Conservation (phyloP, 2,888 invertebrate species). For the Molanna angustata region DNA sequence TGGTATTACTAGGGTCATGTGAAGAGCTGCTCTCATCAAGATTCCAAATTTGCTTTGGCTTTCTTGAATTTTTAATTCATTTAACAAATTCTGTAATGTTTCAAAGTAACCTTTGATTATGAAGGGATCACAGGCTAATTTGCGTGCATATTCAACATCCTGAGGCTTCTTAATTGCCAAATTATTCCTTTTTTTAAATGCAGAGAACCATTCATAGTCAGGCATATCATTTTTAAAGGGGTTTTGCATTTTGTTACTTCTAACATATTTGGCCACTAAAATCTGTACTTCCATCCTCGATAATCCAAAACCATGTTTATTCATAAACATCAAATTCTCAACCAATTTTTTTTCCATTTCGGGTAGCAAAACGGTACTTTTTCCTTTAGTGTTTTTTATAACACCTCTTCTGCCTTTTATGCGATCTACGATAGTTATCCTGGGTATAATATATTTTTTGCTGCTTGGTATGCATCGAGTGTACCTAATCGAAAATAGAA, state of each 20-base stretch:
- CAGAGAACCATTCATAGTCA: conserved; percentile 36
- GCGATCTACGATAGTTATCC: conserved; percentile 31
- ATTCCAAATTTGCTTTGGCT: conserved; percentile 34
- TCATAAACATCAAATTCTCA: conserved; percentile 35
- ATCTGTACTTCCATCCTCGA: conserved; percentile 36
- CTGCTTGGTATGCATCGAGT: conserved; percentile 5
- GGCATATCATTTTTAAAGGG: conserved; percentile 37
- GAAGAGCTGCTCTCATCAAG: conserved; percentile 31
- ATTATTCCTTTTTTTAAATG: conserved; percentile 36
- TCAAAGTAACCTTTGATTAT: neutral
- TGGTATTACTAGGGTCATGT: conserved; percentile 25
- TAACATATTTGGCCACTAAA: conserved; percentile 35
- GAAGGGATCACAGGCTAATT: neutral
- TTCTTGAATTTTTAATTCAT: too few relatives aligned
- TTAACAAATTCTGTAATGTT: too few relatives aligned
- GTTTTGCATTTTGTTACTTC: conserved; percentile 34
- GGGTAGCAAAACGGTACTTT: conserved; percentile 33
- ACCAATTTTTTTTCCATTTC: conserved; percentile 35
- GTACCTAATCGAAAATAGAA: too few relatives aligned
- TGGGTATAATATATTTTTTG: conserved; percentile 27
- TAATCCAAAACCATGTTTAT: conserved; percentile 38
- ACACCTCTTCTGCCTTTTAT: conserved; percentile 30
- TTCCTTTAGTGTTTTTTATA: too few relatives aligned
- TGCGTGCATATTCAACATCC: conserved; percentile 34
- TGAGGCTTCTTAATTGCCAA: conserved; percentile 40